Evolutionary conservation across 2,113 vertebrate genomes (phyloP), one percentile per base, ranked within the genome.

Genomic region (Nematolebias whitei): DNA sequence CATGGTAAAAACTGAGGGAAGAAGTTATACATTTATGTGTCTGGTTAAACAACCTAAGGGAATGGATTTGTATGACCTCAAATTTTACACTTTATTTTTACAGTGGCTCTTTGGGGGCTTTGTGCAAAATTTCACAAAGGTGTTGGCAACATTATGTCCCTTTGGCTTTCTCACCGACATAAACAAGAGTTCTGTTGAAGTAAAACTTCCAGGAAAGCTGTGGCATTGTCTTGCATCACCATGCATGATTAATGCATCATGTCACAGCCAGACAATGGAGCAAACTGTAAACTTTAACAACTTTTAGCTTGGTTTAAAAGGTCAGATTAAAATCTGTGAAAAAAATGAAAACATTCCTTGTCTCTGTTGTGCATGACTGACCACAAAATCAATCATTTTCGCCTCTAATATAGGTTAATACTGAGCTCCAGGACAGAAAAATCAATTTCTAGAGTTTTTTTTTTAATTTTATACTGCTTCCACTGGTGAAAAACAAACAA

Each of bases 401-500:
- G 16, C 1, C 12, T 19, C n/a, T 39, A 15, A 29, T 22, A 8
- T 12, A 52, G 0, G 35, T 39, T 13, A 13, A 39, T 55, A 9
- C 15, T 12, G 12, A 4, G 18, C 26, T 3, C 15, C 4, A 15
- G 50, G 50, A 52, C 23, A 18, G 50, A 15, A 11, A 29, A 29
- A 22, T 60, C 26, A 19, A n/a, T 16, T 4, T 48, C 12, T 15
- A 43, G 14, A 2, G 1, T 3, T 40, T 18, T 23, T 58, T 32
- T 18, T 5, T 24, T 22, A 2, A 9, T 22, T 22, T 47, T 19
- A n/a, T 12, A 2, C n/a, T 35, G 15, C 57, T 57, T 22, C 15
- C 26, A 1, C 16, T 12, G 16, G 10, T 44, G 23, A 60, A 73
- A 60, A 43, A 70, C 48, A 65, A 57, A 72, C 50, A 61, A 56